phyloP scores from a whole-genome alignment of 2,797 vertebrate species.

The Scarus forsteni region DNA sequence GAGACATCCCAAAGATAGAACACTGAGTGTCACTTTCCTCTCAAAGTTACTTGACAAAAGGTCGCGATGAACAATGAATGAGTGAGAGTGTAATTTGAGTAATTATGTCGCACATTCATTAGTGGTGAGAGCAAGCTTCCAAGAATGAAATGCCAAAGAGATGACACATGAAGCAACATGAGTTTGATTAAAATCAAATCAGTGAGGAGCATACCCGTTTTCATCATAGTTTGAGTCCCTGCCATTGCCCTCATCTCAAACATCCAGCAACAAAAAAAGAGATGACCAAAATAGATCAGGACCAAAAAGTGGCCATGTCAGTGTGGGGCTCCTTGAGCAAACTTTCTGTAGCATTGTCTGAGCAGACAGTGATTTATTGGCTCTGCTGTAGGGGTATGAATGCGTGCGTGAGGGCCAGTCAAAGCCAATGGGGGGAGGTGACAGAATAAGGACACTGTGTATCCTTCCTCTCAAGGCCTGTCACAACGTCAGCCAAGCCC shows the following conservation, averaged over 20 bases:
- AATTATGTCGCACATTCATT: slow-evolving; percentile 26
- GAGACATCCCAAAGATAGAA: slow-evolving; percentile 50
- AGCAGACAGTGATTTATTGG: slow-evolving; percentile 86
- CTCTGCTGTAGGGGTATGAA: slow-evolving; percentile 73
- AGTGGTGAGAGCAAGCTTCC: slow-evolving; percentile 39
- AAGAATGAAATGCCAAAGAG: slow-evolving; percentile 30
- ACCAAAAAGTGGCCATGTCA: slow-evolving; percentile 65
- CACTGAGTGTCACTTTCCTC: slow-evolving; percentile 59
- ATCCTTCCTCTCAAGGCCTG: slow-evolving; percentile 75
- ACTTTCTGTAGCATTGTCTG: slow-evolving; percentile 71
- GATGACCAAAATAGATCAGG: slow-evolving; percentile 58
- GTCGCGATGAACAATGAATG: slow-evolving; percentile 37
- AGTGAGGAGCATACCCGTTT: slow-evolving; percentile 24
- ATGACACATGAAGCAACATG: slow-evolving; percentile 12
- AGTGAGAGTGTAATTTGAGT: slow-evolving; percentile 34
- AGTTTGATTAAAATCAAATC: slow-evolving; percentile 34
- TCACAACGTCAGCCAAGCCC: slow-evolving; percentile 67
- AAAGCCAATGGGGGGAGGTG: slow-evolving; percentile 77
- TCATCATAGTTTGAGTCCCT: slow-evolving; percentile 39
- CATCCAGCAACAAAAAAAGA: slow-evolving; percentile 35
- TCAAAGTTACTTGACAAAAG: slow-evolving; percentile 59
- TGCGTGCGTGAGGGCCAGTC: slow-evolving; percentile 76
- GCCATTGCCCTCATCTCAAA: slow-evolving; percentile 50
- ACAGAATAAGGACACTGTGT: slow-evolving; percentile 85
- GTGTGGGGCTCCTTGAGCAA: slow-evolving; percentile 61